Conservation (phyloP, 2,888 invertebrate species). For the Amiota minor region DNA sequence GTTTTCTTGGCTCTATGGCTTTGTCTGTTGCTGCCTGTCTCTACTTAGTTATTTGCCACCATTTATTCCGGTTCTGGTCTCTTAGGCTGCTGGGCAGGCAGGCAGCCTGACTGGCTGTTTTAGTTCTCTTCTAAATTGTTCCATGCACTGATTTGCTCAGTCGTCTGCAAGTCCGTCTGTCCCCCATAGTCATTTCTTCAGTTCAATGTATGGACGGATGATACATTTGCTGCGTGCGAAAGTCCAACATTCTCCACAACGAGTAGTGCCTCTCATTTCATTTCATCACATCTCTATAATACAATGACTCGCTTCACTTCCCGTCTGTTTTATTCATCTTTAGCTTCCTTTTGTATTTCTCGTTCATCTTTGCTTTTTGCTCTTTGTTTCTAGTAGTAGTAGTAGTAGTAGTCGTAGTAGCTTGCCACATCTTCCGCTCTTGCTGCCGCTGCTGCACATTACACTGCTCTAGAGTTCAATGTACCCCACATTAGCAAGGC, state of each 20-base stretch:
- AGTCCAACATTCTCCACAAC: too few species aligned
- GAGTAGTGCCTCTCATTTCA: too few species aligned
- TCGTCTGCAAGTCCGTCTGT: background rate
- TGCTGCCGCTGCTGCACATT: constrained; percentile 36
- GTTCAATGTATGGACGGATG: constrained; percentile 38
- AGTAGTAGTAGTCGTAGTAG: constrained; percentile 14
- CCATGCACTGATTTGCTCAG: background rate
- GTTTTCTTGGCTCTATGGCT: constrained; percentile 49
- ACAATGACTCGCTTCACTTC: too few species aligned
- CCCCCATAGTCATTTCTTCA: background rate
- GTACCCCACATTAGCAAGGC: constrained; percentile 35
- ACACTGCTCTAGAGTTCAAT: constrained; percentile 37
- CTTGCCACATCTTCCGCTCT: too few species aligned
- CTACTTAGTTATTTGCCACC: background rate
- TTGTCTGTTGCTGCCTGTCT: constrained; percentile 8
- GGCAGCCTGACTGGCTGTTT: constrained; percentile 4
- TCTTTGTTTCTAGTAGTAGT: constrained; percentile 7
- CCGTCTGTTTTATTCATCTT: background rate
- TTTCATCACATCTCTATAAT: too few species aligned
- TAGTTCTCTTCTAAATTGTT: background rate
- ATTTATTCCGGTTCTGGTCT: constrained; percentile 18
- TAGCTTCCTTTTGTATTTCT: constrained; percentile 32
- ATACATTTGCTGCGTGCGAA: background rate
- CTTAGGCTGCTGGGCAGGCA: constrained; percentile 1
- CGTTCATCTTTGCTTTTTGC: constrained; percentile 39